Conservation (phyloP, 2,113 vertebrate genomes). For the Leucoraja erinaceus region DNA sequence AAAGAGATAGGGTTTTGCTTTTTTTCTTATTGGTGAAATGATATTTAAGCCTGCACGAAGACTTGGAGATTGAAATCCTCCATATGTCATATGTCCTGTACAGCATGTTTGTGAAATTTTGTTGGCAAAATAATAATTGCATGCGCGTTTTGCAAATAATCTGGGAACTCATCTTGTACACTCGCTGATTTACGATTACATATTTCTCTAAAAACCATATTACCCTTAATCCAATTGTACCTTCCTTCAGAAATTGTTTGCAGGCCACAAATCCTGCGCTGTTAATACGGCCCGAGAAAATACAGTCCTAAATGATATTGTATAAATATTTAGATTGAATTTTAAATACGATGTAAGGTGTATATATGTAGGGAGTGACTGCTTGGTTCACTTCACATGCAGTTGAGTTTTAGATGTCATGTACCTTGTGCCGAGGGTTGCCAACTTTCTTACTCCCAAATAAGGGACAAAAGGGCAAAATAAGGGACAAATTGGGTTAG, state of each 20-base stretch:
- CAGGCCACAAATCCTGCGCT: not conserved
- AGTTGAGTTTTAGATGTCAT: too few species aligned
- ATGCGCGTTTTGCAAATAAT: not conserved
- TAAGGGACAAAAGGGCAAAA: too few species aligned
- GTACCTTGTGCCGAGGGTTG: too few species aligned
- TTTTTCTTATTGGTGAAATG: not conserved
- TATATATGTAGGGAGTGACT: not conserved
- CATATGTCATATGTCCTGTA: not conserved
- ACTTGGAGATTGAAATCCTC: not conserved
- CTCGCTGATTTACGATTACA: not conserved
- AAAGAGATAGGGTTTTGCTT: not conserved
- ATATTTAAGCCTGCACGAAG: not conserved
- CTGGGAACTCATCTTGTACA: not conserved
- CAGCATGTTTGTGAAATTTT: not conserved
- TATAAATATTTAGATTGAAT: not conserved
- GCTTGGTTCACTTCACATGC: not conserved
- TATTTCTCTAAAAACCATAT: not conserved
- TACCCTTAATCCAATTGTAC: not conserved
- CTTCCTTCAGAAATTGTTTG: not conserved
- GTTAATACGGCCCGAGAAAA: not conserved
- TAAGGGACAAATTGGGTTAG: too few species aligned
- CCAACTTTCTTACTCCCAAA: too few species aligned
- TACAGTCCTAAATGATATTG: not conserved
- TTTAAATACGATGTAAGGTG: not conserved
- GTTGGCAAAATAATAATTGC: not conserved